Evolutionary conservation across 2,888 invertebrate genomes (phyloP).

Genomic region (Alloscopus bannaensis): DNA sequence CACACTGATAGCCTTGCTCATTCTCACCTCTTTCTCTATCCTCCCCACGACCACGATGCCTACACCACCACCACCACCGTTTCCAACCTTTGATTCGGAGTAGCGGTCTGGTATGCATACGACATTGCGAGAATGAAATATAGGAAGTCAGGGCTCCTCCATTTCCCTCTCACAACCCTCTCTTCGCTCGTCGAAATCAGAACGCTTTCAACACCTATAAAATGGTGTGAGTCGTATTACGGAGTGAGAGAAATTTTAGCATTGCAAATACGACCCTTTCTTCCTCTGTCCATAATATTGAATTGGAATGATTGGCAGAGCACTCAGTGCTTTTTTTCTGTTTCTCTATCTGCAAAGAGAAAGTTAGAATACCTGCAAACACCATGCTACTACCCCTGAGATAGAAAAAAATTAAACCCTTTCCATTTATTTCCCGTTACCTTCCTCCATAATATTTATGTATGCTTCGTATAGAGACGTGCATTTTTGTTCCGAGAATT

Average conservation of each 20-base stretch:
- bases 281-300: constrained; percentile 34
- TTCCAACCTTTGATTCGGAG: background rate
- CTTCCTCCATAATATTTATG: no score
- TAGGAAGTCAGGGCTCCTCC: constrained; percentile 25
- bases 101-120: constrained; percentile 1
- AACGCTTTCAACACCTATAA: no score
- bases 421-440: constrained; percentile 43
- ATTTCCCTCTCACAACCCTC: constrained; percentile 4
- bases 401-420: constrained; percentile 58
- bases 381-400: no score
- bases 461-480: no score
- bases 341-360: no score
- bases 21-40: background rate
- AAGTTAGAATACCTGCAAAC: no score
- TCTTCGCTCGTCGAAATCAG: constrained; percentile 4
- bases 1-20: constrained; percentile 7
- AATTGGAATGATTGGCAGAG: constrained; percentile 55
- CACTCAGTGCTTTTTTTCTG: no score
- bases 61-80: background rate
- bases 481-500: no score
- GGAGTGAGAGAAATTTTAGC: constrained; percentile 66
- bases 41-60: background rate
- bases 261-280: constrained; percentile 72
- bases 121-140: constrained; percentile 49
- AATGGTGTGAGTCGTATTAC: background rate